phyloP scores from a whole-genome alignment of 2,113 vertebrate genomes.

The Meles meles region DNA sequence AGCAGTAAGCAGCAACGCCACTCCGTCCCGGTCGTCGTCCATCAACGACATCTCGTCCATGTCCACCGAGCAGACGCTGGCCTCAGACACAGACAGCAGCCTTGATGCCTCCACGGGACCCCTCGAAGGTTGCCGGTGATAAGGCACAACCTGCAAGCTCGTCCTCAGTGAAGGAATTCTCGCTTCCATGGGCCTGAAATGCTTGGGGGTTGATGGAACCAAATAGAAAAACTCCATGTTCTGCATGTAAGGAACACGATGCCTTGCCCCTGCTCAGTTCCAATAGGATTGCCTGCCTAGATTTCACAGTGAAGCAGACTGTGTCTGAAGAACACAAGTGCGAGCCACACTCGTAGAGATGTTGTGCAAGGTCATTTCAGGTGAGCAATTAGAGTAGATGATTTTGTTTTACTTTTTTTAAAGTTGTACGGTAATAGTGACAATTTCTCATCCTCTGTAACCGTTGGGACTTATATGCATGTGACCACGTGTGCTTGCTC shows the following conservation, averaged over 20 bases:
- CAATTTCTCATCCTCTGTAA: slow-evolving; percentile 71
- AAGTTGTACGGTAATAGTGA: slow-evolving; percentile 47
- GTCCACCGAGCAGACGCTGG: slow-evolving; percentile 98
- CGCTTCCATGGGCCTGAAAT: slow-evolving; percentile 77
- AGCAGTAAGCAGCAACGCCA: slow-evolving; percentile 91
- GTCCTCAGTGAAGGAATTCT: slow-evolving; percentile 72
- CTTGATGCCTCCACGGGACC: slow-evolving; percentile 93
- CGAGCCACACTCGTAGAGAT: slow-evolving; percentile 70
- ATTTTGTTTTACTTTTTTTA: slow-evolving; percentile 46
- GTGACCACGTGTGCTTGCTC: slow-evolving; percentile 77
- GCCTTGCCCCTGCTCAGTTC: slow-evolving; percentile 83
- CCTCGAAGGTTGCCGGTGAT: slow-evolving; percentile 93
- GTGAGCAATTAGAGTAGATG: slow-evolving; percentile 83
- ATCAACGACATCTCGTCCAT: slow-evolving; percentile 99
- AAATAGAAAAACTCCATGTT: slow-evolving; percentile 84
- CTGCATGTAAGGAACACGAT: slow-evolving; percentile 86
- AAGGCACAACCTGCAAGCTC: slow-evolving; percentile 62
- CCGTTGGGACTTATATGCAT: slow-evolving; percentile 72
- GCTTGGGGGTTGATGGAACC: slow-evolving; percentile 82
- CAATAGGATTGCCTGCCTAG: slow-evolving; percentile 80
- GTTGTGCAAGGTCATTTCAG: slow-evolving; percentile 84
- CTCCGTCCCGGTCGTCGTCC: slow-evolving; percentile 95
- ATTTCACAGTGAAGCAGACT: slow-evolving; percentile 79
- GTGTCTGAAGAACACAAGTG: slow-evolving; percentile 73
- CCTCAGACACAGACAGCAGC: slow-evolving; percentile 99